phyloP scores from a whole-genome alignment of 2,113 vertebrate species.

The Podiceps cristatus region DNA sequence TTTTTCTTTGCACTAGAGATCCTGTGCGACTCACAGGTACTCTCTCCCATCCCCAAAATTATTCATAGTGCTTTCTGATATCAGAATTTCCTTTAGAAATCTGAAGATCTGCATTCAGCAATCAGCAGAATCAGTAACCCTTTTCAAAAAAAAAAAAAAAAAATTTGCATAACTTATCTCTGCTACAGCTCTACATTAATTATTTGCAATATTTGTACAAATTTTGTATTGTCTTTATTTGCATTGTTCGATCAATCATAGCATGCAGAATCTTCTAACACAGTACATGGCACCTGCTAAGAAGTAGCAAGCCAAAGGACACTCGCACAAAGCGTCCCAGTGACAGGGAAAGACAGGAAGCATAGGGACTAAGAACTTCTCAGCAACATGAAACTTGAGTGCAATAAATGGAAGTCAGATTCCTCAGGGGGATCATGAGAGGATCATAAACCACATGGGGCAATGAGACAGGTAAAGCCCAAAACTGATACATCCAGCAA shows the following conservation, averaged over 20 bases:
- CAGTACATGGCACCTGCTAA: rapidly evolving
- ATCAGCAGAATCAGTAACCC: not conserved
- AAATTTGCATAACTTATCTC: not conserved
- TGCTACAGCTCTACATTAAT: not conserved
- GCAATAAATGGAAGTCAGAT: not conserved
- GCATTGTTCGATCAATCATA: not conserved
- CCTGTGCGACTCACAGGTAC: not conserved
- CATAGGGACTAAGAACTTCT: not conserved
- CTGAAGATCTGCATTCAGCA: not conserved
- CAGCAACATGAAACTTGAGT: not conserved
- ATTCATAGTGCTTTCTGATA: not conserved
- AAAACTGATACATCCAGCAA: not conserved
- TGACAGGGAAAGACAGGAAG: not conserved
- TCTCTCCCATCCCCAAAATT: not conserved
- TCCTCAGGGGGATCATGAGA: not conserved
- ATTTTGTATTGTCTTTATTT: not conserved
- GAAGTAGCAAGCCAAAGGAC: not conserved
- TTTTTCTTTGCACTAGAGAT: not conserved
- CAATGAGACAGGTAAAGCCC: not conserved
- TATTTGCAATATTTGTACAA: not conserved
- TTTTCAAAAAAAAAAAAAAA: not conserved
- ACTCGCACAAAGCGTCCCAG: not conserved
- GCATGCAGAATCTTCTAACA: not conserved
- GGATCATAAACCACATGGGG: not conserved
- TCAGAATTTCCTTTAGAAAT: not conserved